Evolutionary conservation across 2,797 vertebrate genomes (phyloP).

Genomic region (Pempheris klunzingeri): DNA sequence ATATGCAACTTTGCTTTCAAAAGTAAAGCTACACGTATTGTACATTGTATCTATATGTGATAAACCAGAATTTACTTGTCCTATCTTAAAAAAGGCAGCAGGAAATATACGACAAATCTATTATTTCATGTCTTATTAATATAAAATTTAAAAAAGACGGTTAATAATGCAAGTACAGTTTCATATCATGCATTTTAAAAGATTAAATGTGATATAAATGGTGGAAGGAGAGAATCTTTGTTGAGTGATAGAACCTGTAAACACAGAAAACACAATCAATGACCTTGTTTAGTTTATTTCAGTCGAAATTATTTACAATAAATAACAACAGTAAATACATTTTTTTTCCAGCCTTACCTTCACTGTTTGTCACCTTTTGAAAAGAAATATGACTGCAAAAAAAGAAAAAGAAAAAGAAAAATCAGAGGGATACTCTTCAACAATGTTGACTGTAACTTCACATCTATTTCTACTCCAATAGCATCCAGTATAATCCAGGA

Average conservation of each 20-base stretch:
- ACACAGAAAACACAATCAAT: conserved; percentile 13
- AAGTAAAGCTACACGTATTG: neutral
- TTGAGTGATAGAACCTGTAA: conserved; percentile 14
- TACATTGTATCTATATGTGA: neutral
- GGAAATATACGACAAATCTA: neutral
- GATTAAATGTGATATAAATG: neutral
- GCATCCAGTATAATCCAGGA: neutral
- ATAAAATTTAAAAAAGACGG: neutral
- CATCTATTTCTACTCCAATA: neutral
- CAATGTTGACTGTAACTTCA: neutral
- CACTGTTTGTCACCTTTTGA: conserved; percentile 75
- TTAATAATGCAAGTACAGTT: neutral
- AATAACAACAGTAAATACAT: too few relatives aligned
- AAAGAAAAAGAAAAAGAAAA: too few relatives aligned
- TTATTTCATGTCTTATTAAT: neutral
- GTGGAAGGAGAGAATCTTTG: neutral
- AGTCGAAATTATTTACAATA: neutral
- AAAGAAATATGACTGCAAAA: conserved; percentile 70
- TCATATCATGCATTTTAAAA: neutral
- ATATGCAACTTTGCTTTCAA: neutral
- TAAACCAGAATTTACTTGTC: neutral
- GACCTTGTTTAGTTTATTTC: neutral
- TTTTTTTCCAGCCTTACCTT: conserved; percentile 45
- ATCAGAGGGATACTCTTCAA: neutral
- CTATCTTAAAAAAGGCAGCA: neutral